Percentiles rank a stretch among this genome's conserved stretches.
phyloP scores from a whole-genome alignment of 2,888 invertebrate species.

The Caenorhabditis sp. region DNA sequence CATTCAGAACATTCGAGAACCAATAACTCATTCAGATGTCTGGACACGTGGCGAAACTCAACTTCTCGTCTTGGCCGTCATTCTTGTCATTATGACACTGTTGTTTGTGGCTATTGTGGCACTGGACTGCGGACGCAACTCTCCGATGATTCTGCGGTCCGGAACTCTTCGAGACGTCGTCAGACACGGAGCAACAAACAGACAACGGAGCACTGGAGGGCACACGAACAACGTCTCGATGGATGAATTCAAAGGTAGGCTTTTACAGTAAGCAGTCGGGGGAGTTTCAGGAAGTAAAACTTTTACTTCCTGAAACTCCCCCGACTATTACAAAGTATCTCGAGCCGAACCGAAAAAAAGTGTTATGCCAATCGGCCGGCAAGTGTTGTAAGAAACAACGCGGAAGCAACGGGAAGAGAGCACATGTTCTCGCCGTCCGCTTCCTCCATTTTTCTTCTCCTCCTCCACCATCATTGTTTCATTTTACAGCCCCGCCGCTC shows the following conservation, averaged over 20 bases:
- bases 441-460: neutral
- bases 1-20: neutral
- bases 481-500: conserved; percentile 53
- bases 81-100: conserved; percentile 34
- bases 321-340: no score
- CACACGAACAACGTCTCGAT: neutral
- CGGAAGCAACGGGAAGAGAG: neutral
- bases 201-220: neutral
- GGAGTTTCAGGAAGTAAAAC: no score
- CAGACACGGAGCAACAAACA: conserved; percentile 7
- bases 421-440: neutral
- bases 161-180: conserved; percentile 31
- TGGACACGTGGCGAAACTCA: conserved; percentile 47
- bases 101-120: conserved; percentile 39
- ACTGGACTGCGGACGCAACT: conserved; percentile 33
- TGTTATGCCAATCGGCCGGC: neutral
- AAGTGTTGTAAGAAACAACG: neutral
- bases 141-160: conserved; percentile 16
- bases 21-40: conserved; percentile 31
- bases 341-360: no score
- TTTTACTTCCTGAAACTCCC: no score
- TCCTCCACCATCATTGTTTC: neutral
- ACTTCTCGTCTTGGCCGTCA: conserved; percentile 39
- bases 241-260: neutral
- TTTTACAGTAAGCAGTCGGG: no score